A percentile compares a stretch with the other conserved stretches of the same genome.
Evolutionary conservation across 1,140 invertebrate species (phyloP).

Genomic region (Luehdorfia chinensis): DNA sequence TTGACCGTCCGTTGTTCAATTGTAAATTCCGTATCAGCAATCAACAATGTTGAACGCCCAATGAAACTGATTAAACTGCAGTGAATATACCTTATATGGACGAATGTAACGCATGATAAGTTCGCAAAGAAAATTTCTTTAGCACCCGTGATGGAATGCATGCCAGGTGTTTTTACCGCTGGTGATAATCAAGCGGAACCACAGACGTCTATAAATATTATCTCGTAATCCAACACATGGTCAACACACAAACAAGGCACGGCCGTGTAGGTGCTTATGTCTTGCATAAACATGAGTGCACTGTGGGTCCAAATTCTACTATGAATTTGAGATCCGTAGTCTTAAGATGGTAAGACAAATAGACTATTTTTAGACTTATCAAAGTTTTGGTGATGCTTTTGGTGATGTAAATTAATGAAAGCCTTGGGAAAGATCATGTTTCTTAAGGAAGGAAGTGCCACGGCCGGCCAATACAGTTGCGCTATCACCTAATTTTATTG

Average conservation of each 20-base stretch:
- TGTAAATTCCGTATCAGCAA: not conserved
- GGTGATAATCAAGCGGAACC: conserved; percentile 2
- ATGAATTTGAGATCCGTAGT: no score
- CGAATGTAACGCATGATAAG: conserved; percentile 3
- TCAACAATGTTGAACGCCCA: conserved; percentile 8
- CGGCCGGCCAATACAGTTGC: no score
- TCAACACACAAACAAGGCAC: not conserved
- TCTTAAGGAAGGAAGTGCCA: no score
- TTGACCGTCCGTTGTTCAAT: not conserved
- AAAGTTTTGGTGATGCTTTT: not conserved
- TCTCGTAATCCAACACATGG: conserved; percentile 7
- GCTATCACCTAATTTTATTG: no score
- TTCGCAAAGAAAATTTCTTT: conserved; percentile 6
- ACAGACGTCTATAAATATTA: conserved; percentile 7
- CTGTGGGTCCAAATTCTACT: no score
- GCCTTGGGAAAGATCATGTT: no score
- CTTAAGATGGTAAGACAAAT: no score
- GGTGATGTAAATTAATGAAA: no score
- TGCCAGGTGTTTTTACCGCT: not conserved
- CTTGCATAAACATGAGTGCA: not conserved
- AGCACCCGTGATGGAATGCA: conserved; percentile 6
- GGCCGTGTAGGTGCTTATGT: not conserved
- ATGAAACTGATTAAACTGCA: conserved; percentile 6
- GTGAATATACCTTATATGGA: conserved; percentile 5
- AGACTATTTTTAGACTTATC: no score